phyloP scores from a whole-genome alignment of 2,797 vertebrate genomes.

The Scolopax rusticola region DNA sequence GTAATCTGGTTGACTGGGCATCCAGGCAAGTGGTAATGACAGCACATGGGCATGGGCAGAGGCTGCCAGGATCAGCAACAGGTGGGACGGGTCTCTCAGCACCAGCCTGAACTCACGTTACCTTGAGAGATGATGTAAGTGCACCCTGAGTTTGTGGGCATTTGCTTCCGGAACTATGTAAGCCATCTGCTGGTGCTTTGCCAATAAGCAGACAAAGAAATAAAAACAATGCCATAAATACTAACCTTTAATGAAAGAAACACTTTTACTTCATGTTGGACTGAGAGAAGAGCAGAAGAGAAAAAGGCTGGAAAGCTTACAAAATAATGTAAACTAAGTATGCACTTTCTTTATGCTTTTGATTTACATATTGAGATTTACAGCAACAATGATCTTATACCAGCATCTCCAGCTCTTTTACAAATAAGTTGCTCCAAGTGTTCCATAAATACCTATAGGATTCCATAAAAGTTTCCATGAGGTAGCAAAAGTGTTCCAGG shows the following conservation, averaged over 20 bases:
- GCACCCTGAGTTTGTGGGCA: neutral
- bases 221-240: neutral
- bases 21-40: constrained; percentile 18
- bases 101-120: neutral
- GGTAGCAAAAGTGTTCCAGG: neutral
- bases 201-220: neutral
- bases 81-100: neutral
- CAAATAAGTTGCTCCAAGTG: neutral
- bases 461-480: neutral
- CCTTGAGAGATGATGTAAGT: neutral
- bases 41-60: neutral
- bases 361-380: neutral
- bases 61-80: neutral
- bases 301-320: neutral
- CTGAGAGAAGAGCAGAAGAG: neutral
- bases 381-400: neutral
- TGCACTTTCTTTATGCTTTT: neutral
- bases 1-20: constrained; percentile 11
- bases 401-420: neutral
- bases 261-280: neutral
- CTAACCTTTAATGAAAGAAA: neutral
- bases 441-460: neutral
- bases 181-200: neutral
- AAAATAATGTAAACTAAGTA: neutral
- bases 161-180: neutral